A percentile compares a stretch with the other conserved stretches of the same genome.
Conservation (phyloP, 1,140 invertebrate genomes). For the Heliconius himera region DNA sequence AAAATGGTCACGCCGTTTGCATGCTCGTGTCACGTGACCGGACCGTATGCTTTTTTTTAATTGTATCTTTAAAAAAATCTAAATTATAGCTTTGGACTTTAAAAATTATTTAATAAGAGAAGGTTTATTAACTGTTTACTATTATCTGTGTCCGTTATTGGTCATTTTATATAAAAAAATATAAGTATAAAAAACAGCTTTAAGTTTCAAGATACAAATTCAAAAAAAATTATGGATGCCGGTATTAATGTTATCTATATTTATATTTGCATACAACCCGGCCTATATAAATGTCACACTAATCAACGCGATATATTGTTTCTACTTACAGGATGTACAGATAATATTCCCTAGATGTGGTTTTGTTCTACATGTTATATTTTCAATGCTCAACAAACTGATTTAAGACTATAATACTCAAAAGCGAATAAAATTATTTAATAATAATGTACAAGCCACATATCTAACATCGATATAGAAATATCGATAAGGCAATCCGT, state of each 20-base stretch:
- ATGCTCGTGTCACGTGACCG: background rate
- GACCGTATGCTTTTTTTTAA: background rate
- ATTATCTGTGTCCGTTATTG: background rate
- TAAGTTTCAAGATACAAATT: background rate
- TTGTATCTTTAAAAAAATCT: conserved; percentile 31
- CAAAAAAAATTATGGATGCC: background rate
- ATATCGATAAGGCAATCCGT: conserved; percentile 6
- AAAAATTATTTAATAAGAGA: background rate
- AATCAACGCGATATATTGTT: background rate
- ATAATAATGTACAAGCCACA: conserved; percentile 26
- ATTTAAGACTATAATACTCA: conserved; percentile 27
- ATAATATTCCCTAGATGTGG: background rate
- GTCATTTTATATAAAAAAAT: background rate
- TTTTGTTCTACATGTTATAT: conserved; percentile 1
- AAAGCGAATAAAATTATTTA: conserved; percentile 27
- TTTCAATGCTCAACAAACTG: background rate
- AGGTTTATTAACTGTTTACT: background rate
- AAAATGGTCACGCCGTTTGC: background rate
- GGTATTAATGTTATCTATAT: background rate
- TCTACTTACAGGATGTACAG: conserved; percentile 3
- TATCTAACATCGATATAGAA: conserved; percentile 7
- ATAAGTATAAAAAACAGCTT: background rate
- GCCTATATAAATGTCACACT: background rate
- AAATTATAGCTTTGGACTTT: conserved; percentile 20
- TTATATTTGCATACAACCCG: conserved; percentile 19